Percentiles rank a stretch among this genome's conserved stretches.
Conservation (phyloP, 2,888 invertebrate species). For the Pycnomerus fuliginosus region DNA sequence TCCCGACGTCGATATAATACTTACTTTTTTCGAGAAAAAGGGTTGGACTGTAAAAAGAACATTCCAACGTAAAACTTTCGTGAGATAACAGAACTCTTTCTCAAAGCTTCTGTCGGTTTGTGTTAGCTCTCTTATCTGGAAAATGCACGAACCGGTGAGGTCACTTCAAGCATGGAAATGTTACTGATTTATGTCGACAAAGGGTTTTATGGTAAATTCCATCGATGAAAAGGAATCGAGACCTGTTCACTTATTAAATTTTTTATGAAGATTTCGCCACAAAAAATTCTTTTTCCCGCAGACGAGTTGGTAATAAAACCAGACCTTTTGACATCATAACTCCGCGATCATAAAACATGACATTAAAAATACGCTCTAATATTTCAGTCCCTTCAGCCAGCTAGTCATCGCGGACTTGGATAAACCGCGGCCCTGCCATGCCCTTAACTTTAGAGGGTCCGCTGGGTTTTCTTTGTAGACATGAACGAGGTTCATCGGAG, state of each 20-base stretch:
- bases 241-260: too few relatives aligned
- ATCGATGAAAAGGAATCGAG: too few relatives aligned
- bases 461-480: slow-evolving; percentile 46
- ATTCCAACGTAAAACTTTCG: slow-evolving; percentile 27
- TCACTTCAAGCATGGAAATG: slow-evolving; percentile 44
- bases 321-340: slow-evolving; percentile 49
- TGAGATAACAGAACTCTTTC: slow-evolving; percentile 39
- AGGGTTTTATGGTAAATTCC: too few relatives aligned
- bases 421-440: slow-evolving; percentile 11
- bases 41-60: slow-evolving; percentile 6
- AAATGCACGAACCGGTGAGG: slow-evolving; percentile 42
- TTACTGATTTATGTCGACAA: slow-evolving; percentile 38
- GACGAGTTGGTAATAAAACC: slow-evolving; percentile 46
- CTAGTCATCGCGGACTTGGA: slow-evolving; percentile 24
- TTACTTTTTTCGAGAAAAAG: slow-evolving; percentile 6
- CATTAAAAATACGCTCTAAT: slow-evolving; percentile 50
- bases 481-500: slow-evolving; percentile 50
- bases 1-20: slow-evolving; percentile 12
- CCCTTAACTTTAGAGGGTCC: slow-evolving; percentile 25
- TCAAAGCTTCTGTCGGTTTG: slow-evolving; percentile 42
- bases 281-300: too few relatives aligned
- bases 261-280: too few relatives aligned
- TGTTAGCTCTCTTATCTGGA: slow-evolving; percentile 44
- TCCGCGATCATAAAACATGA: slow-evolving; percentile 49
- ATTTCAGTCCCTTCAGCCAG: slow-evolving; percentile 43